These are phyloP conservation scores for Eurytemora carolleeae DNA, from an alignment of 1,140 invertebrate species.

Conservation along the genomic window DNA sequence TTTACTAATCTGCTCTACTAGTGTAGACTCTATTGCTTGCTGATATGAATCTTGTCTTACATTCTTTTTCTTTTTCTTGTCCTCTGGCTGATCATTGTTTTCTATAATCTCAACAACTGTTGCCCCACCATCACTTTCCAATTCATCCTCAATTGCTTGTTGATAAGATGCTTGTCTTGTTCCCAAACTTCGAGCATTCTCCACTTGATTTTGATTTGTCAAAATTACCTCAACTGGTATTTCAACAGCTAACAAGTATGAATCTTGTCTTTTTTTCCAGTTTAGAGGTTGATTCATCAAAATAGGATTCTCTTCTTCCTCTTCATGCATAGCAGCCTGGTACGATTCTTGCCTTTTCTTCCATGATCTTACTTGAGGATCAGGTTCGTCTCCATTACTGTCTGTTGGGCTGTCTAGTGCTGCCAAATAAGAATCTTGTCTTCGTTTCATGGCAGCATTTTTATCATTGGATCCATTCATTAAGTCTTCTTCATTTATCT, in stretches of 20 bases:
- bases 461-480: no score
- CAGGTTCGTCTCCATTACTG: not conserved
- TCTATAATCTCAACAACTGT: not conserved
- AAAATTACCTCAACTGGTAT: not conserved
- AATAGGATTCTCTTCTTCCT: no score
- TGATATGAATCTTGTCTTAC: not conserved
- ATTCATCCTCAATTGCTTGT: not conserved
- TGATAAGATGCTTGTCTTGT: conserved; percentile 5
- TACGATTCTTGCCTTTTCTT: conserved; percentile 12
- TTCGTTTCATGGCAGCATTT: not conserved
- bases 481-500: no score
- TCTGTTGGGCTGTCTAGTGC: conserved; percentile 1
- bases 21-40: not conserved
- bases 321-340: conserved; percentile 4
- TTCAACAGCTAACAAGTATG: conserved; percentile 8
- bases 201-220: no score
- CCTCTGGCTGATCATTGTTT: not conserved
- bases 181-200: no score
- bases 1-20: no score
- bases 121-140: not conserved
- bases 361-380: conserved; percentile 2
- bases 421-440: conserved; percentile 10
- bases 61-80: not conserved
- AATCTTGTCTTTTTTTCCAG: conserved; percentile 8
- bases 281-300: no score